Evolutionary conservation across 1,140 invertebrate genomes (phyloP).

Genomic region (Anastrepha ludens): DNA sequence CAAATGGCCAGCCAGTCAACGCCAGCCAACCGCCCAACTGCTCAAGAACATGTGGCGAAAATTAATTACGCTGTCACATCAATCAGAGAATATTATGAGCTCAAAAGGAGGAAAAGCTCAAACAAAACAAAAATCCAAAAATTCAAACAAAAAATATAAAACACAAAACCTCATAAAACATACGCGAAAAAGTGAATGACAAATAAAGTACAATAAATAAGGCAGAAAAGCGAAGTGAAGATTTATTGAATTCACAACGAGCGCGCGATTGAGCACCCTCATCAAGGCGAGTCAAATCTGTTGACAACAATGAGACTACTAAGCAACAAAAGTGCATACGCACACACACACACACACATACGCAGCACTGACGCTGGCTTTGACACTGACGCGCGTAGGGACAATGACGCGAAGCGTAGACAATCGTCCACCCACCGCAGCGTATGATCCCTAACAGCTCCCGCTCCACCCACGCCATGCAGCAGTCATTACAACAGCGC

Average conservation of each 20-base stretch:
- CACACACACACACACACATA: neutral
- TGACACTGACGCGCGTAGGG: constrained; percentile 35
- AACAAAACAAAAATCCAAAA: neutral
- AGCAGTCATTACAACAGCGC: neutral
- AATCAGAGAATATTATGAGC: constrained; percentile 39
- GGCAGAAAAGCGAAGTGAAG: neutral
- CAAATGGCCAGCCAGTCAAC: neutral
- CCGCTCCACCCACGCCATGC: neutral
- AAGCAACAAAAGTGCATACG: neutral
- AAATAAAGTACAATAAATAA: constrained; percentile 8
- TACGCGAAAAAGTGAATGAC: neutral
- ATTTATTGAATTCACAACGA: constrained; percentile 28
- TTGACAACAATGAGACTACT: neutral
- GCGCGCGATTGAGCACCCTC: neutral
- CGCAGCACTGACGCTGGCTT: neutral
- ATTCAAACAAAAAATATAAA: neutral
- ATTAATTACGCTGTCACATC: constrained; percentile 54
- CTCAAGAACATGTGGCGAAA: constrained; percentile 45
- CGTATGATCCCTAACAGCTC: neutral
- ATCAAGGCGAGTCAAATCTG: constrained; percentile 29
- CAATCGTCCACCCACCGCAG: constrained; percentile 25
- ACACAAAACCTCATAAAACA: neutral
- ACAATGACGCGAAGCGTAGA: neutral
- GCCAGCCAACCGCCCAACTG: neutral
- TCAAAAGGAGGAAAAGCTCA: constrained; percentile 12